Percentiles rank a stretch among this genome's conserved stretches.
phyloP scores from a whole-genome alignment of 2,113 vertebrate species.

The Lucifuga dentata region DNA sequence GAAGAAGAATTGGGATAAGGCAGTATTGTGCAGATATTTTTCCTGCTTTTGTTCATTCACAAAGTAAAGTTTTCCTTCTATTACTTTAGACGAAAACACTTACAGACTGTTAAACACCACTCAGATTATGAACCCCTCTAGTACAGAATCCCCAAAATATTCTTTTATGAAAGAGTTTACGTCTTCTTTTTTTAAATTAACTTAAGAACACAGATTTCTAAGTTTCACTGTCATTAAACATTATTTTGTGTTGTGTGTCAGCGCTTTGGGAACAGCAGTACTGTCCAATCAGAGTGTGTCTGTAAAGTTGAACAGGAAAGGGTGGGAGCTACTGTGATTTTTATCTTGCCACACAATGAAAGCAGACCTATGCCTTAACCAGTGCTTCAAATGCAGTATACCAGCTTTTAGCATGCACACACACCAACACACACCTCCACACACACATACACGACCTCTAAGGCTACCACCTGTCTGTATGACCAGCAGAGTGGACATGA shows the following conservation, averaged over 20 bases:
- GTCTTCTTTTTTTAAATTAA: too few species aligned
- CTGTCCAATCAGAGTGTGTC: background rate
- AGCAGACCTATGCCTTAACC: constrained; percentile 19
- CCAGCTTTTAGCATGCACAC: background rate
- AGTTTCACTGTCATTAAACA: background rate
- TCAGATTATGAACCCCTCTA: too few species aligned
- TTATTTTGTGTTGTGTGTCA: background rate
- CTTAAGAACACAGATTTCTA: too few species aligned
- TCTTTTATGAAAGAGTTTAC: too few species aligned
- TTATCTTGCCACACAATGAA: constrained; percentile 38
- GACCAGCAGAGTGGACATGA: constrained; percentile 10
- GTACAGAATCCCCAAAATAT: too few species aligned
- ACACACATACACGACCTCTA: constrained; percentile 1
- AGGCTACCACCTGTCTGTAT: constrained; percentile 2
- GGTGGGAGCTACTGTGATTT: constrained; percentile 52
- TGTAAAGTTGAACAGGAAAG: constrained; percentile 50
- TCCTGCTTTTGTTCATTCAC: too few species aligned
- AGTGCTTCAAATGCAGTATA: constrained; percentile 4
- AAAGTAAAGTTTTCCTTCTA: too few species aligned
- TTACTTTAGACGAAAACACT: too few species aligned
- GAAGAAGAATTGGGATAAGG: too few species aligned
- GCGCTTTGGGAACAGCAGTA: too few species aligned
- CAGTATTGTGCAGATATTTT: too few species aligned
- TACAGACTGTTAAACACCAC: too few species aligned
- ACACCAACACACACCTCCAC: constrained; percentile 1